These are phyloP conservation scores for Hippocampus barbouri DNA, from an alignment of 2,113 vertebrate genomes.

Conservation along the genomic window DNA sequence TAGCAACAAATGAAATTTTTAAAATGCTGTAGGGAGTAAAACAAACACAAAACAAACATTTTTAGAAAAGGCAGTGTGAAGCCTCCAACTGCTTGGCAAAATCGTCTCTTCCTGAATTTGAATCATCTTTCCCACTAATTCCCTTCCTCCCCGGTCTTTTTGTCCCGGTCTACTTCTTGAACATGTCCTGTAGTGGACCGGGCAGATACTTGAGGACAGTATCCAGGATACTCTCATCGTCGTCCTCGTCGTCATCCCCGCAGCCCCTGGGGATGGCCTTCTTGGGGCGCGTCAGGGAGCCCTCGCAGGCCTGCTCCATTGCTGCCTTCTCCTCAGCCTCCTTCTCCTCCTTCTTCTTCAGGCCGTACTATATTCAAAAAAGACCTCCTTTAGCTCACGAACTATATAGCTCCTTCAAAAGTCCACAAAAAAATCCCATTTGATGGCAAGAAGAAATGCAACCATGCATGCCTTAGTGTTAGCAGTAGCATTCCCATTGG, in stretches of 20 bases:
- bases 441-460: not conserved
- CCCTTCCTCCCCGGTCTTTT: slow-evolving; percentile 44
- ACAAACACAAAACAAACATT: slow-evolving; percentile 39
- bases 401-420: not conserved
- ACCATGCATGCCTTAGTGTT: not conserved
- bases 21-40: slow-evolving; percentile 38
- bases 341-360: slow-evolving; percentile 99
- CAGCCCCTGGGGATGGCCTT: slow-evolving; percentile 94
- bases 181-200: slow-evolving; percentile 96
- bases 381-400: not conserved
- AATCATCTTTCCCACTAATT: not conserved
- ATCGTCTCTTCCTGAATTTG: slow-evolving; percentile 7
- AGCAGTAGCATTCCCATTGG: too few relatives aligned
- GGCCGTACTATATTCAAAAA: slow-evolving; percentile 79
- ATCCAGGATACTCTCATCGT: slow-evolving; percentile 96
- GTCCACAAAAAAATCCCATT: not conserved
- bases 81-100: slow-evolving; percentile 63
- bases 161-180: slow-evolving; percentile 86
- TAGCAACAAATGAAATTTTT: not conserved
- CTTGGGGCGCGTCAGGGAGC: slow-evolving; percentile 93
- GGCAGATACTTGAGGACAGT: slow-evolving; percentile 98
- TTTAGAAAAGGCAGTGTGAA: slow-evolving; percentile 66
- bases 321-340: slow-evolving; percentile 97
- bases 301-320: slow-evolving; percentile 94
- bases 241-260: slow-evolving; percentile 90